Base-by-base conservation (phyloP, 2,113 vertebrate genomes). In the Donacobius atricapilla region DNA sequence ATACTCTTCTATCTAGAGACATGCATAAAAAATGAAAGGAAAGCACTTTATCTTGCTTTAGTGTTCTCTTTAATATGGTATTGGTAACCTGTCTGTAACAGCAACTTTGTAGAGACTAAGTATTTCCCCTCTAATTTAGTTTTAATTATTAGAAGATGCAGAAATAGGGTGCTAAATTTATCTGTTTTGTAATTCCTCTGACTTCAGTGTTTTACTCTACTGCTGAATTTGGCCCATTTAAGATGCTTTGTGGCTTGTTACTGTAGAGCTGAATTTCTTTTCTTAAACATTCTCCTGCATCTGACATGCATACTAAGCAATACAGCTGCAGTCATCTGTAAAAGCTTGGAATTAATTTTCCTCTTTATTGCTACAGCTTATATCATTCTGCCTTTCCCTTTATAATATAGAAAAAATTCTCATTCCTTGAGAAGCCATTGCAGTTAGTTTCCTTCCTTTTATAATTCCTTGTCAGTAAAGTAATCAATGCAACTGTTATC, bases 331-430 rank as follows among this genome's bases (percentile, higher is more conserved):
- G 69, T 50, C 87, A 95, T 95, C 73, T 87, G 81, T 89, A 93
- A 95, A 96, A 95, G 44, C 51, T 69, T 80, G 85, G 56, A 92
- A 87, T 71, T 81, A 76, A 70, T 94, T 81, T 95, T 95, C 93
- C 45, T 87, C 61, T 90, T 94, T 95, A 97, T 92, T 92, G 86
- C 80, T 82, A 65, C 50, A 83, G 80, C 77, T 94, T 96, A 90
- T 93, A 93, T 92, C 44, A 78, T 93, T 82, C 64, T 0, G 23
- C 72, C 44, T 95, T 87, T 87, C 44, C 71, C 28, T 93, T 92
- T 89, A 89, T 81, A 94, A 82, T 60, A 87, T 15, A 65, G 68
- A 81, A 93, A 91, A 57, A 3, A 1, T 28, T 71, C 42, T 90
- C 53, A 54, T 96, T 94, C 65, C 60, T 92, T 89, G 51, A 93